Evolutionary conservation across 2,113 vertebrate genomes (phyloP).

Genomic region (Parotia lawesii): DNA sequence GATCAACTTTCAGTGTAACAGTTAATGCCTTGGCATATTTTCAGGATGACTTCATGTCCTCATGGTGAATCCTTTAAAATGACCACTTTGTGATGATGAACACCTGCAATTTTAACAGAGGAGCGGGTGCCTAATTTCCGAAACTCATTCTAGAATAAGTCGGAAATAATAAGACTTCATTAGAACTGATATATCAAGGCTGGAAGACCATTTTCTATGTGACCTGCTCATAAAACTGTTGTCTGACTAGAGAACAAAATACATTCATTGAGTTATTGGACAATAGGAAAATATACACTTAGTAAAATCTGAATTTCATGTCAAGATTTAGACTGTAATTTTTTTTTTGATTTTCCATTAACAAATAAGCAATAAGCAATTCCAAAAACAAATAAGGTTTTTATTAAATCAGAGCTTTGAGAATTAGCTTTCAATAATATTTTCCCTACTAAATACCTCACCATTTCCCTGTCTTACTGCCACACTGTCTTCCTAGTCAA

Average conservation of each 20-base stretch:
- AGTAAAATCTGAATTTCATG: background rate
- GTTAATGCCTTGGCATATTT: background rate
- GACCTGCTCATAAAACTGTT: background rate
- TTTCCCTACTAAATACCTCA: background rate
- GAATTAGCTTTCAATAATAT: background rate
- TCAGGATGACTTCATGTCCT: background rate
- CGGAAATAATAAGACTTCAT: background rate
- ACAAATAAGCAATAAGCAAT: background rate
- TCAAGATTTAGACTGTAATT: background rate
- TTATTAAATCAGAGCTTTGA: background rate
- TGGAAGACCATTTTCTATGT: background rate
- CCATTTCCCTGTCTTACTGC: background rate
- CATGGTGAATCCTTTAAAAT: background rate
- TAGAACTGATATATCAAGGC: background rate
- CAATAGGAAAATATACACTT: background rate
- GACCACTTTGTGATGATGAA: background rate
- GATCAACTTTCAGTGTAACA: background rate
- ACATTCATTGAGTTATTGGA: rapidly evolving
- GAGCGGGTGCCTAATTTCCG: background rate
- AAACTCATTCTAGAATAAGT: background rate
- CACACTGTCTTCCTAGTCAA: background rate
- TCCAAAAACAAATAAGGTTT: background rate
- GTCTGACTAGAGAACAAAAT: background rate
- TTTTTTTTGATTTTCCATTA: background rate
- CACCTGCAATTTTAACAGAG: background rate